phyloP scores from a whole-genome alignment of 2,888 invertebrate species.

The Sialis lutaria region DNA sequence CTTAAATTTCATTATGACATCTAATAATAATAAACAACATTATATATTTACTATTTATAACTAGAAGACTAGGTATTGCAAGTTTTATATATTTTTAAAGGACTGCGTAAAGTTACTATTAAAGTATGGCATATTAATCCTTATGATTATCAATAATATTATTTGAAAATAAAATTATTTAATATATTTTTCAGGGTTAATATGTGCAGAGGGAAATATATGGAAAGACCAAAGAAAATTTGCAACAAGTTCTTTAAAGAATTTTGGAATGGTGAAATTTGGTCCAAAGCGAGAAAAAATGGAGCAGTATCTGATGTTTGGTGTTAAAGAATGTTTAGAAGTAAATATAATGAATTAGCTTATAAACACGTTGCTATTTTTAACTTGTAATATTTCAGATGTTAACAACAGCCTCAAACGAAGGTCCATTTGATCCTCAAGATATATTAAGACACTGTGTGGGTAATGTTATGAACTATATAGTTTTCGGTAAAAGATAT shows the following conservation, averaged over 20 bases:
- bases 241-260: constrained; percentile 50
- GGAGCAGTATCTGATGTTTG: constrained; percentile 43
- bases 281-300: constrained; percentile 40
- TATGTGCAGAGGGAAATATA: constrained; percentile 61
- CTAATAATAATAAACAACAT: too few relatives aligned
- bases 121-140: too few relatives aligned
- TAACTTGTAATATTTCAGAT: background rate
- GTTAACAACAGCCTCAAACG: background rate
- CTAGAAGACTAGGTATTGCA: too few relatives aligned
- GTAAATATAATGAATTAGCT: constrained; percentile 21
- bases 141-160: too few relatives aligned
- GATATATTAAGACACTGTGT: constrained; percentile 46
- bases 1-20: too few relatives aligned
- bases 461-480: constrained; percentile 58
- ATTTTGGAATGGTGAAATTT: constrained; percentile 53
- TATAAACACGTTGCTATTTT: background rate
- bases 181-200: constrained; percentile 40
- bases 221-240: constrained; percentile 75
- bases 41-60: too few relatives aligned
- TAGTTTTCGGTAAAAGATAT: constrained; percentile 63
- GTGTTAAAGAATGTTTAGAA: constrained; percentile 41
- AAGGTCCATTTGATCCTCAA: constrained; percentile 28
- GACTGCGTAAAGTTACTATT: too few relatives aligned
- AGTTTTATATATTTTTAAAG: too few relatives aligned
- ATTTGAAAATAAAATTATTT: background rate